These are phyloP conservation scores for Archips crataeganus DNA, from an alignment of 2,888 invertebrate genomes.

Conservation along the genomic window DNA sequence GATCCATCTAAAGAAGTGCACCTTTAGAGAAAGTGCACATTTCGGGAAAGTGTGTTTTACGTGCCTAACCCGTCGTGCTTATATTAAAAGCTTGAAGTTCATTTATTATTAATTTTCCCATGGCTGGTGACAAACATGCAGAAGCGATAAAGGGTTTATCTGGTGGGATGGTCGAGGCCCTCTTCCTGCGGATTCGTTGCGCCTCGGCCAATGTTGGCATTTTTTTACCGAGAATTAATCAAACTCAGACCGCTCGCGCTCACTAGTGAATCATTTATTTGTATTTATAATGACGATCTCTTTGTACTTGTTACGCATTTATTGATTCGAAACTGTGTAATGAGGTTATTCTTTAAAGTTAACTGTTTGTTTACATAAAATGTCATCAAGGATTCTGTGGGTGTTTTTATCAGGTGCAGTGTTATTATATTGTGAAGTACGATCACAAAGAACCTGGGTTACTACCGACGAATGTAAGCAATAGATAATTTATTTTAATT, in stretches of 20 bases:
- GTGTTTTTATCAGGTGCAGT: constrained; percentile 35
- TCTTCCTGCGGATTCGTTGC: background rate
- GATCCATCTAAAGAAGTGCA: too few species aligned
- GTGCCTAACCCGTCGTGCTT: too few species aligned
- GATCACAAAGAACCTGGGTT: constrained; percentile 51
- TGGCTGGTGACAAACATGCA: constrained; percentile 2
- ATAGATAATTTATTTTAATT: background rate
- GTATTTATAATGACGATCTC: background rate
- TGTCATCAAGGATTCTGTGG: constrained; percentile 25
- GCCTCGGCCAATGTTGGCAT: background rate
- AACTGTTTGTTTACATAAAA: background rate
- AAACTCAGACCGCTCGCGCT: background rate
- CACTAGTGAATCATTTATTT: constrained; percentile 11
- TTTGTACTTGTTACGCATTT: background rate
- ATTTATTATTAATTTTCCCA: background rate
- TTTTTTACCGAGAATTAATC: background rate
- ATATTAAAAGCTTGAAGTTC: background rate
- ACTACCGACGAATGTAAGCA: constrained; percentile 76
- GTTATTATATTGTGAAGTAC: constrained; percentile 37
- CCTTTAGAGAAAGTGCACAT: too few species aligned
- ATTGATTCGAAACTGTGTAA: background rate
- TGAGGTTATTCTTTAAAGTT: background rate
- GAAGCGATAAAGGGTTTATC: constrained; percentile 14
- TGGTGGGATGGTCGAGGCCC: background rate
- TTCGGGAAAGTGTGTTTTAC: too few species aligned